Evolutionary conservation across 2,113 vertebrate genomes (phyloP).

Genomic region (Ptyas mucosa): DNA sequence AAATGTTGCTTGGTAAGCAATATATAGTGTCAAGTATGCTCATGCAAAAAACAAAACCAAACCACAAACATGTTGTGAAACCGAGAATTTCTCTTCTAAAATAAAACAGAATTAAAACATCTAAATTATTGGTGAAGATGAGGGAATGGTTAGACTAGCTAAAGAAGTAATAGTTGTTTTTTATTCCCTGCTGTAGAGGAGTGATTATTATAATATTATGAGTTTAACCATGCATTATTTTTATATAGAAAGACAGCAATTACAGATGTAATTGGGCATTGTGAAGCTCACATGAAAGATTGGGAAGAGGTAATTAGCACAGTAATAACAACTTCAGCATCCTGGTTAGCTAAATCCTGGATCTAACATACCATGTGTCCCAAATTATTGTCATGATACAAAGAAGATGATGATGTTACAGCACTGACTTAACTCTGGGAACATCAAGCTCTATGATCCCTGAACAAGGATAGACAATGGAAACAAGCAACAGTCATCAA

Average conservation of each 20-base stretch:
- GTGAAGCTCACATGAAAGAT: not conserved
- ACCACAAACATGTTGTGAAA: not conserved
- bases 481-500: slow-evolving; percentile 5
- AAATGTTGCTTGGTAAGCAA: accelerated
- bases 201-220: not conserved
- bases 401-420: not conserved
- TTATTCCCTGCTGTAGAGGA: not conserved
- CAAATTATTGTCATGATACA: not conserved
- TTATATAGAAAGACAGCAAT: not conserved
- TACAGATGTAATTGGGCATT: not conserved
- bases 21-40: not conserved
- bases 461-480: not conserved
- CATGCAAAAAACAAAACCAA: not conserved
- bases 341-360: not conserved
- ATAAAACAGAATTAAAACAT: not conserved
- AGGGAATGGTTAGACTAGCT: not conserved
- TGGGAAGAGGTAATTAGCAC: not conserved
- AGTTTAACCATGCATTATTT: not conserved
- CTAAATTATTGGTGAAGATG: not conserved
- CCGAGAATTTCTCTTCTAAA: not conserved
- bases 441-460: not conserved
- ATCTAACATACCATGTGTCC: not conserved
- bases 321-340: not conserved
- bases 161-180: not conserved
- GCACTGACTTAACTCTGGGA: accelerated